These are phyloP conservation scores for Stratiomys singularior DNA, from an alignment of 2,888 invertebrate species.

Conservation along the genomic window DNA sequence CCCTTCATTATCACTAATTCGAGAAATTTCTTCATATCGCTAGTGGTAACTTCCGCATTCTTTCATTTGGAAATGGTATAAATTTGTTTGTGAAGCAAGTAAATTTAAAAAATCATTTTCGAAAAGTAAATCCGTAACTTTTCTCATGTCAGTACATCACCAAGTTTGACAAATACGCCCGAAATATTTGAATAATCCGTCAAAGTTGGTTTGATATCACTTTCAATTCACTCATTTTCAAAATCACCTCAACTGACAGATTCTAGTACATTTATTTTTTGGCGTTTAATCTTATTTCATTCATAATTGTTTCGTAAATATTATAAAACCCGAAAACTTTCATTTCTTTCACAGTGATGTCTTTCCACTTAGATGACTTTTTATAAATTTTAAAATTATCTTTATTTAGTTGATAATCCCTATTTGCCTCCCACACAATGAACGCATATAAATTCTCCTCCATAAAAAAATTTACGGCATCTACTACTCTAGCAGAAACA, in stretches of 20 bases:
- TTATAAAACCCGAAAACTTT: too few species aligned
- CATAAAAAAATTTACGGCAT: too few species aligned
- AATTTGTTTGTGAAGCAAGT: background rate
- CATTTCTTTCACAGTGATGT: too few species aligned
- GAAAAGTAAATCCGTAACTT: background rate
- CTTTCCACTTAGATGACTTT: too few species aligned
- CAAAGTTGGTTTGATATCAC: background rate
- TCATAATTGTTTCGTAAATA: too few species aligned
- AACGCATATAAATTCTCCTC: too few species aligned
- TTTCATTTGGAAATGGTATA: slow-evolving; percentile 5
- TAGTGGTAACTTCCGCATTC: background rate
- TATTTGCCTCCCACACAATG: too few species aligned
- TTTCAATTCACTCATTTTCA: background rate
- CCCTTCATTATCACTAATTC: background rate
- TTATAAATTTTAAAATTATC: too few species aligned
- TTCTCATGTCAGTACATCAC: background rate
- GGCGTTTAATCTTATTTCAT: too few species aligned
- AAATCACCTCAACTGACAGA: background rate
- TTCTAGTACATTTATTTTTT: background rate
- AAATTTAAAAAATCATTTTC: background rate
- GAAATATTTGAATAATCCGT: background rate
- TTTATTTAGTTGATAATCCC: too few species aligned
- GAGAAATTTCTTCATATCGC: background rate
- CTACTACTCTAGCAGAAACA: too few species aligned
- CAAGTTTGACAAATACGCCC: background rate